Evolutionary conservation across 2,888 invertebrate species (phyloP), one percentile per base, ranked within the genome.

Genomic region (Pogonocherus hispidulus): DNA sequence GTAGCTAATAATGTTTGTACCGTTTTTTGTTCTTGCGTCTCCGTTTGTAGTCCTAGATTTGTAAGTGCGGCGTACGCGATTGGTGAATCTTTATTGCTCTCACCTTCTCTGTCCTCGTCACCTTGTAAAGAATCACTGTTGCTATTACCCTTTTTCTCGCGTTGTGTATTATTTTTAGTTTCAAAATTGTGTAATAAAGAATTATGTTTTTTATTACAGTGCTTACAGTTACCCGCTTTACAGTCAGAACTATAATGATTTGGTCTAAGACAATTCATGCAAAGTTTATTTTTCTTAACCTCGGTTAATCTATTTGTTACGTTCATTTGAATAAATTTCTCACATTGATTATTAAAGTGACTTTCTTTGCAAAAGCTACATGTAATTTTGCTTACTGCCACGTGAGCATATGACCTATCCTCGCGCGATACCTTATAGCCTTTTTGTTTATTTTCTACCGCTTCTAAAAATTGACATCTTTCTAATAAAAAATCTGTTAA

Each of bases 151-250:
- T 5, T 11, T 5, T 41, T 41, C 8, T 27, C 27, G 14, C 9
- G 11, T 9, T 11, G 5, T 41, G 41, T 9, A 9, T 3, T 5
- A n/a, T 11, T 11, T 41, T 41, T 11, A 41, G 4, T 27, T 32
- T 49, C 49, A 3, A 20, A 2, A 20, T 49, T 52, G 14, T 52
- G 52, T 5, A 52, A 19, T n/a, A 49, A 20, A 8, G 18, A 9
- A 60, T 66, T 55, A 44, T 69, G 69, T 47, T 49, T 63, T 16
- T 57, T 57, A n/a, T 57, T 22, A 49, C 66, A 67, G 22, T 66
- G 63, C 52, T 37, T 67, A 49, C 70, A 67, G 1, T 32, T 54
- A 6, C 41, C 22, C 1, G 67, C 67, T 9, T 14, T 16, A 47
- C 63, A 70, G 2, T 67, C 44, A n/a, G 23, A 1, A 20, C 44